A percentile compares a stretch with the other conserved stretches of the same genome.
phyloP scores from a whole-genome alignment of 2,797 vertebrate species.

The Trachurus trachurus region DNA sequence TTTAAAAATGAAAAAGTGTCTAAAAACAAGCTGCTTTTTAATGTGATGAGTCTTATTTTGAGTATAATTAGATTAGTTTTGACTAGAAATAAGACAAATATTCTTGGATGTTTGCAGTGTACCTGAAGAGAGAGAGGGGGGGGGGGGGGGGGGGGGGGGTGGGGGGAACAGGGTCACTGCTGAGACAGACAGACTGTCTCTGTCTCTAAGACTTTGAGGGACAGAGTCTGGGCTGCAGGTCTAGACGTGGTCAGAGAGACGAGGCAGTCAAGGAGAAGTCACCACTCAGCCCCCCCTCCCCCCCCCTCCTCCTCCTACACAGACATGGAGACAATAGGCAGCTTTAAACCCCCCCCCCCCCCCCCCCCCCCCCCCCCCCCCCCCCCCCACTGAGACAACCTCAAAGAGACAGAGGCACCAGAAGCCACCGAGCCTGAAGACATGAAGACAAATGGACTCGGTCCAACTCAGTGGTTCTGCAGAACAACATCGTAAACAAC shows the following conservation, averaged over 20 bases:
- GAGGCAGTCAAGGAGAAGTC: slow-evolving; percentile 64
- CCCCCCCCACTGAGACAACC: neutral
- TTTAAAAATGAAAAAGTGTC: too few species aligned
- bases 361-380: slow-evolving; percentile 22
- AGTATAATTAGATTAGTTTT: too few species aligned
- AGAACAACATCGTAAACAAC: too few species aligned
- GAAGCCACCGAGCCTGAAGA: neutral
- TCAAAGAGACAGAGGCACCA: slow-evolving; percentile 4
- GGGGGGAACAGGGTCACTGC: slow-evolving; percentile 60
- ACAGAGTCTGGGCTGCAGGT: slow-evolving; percentile 64
- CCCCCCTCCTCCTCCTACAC: slow-evolving; percentile 21
- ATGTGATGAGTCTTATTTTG: too few species aligned
- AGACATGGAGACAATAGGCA: slow-evolving; percentile 53
- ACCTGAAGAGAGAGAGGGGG: slow-evolving; percentile 38
- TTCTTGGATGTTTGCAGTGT: too few species aligned
- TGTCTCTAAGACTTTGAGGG: slow-evolving; percentile 74
- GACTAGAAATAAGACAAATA: too few species aligned
- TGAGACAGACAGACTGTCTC: slow-evolving; percentile 81
- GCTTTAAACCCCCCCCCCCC: slow-evolving; percentile 32
- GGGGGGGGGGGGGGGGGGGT: too few species aligned
- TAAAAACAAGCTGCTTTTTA: too few species aligned
- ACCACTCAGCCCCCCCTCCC: slow-evolving; percentile 31
- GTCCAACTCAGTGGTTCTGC: too few species aligned
- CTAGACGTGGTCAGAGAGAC: slow-evolving; percentile 59
- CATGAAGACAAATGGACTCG: too few species aligned